Conservation (phyloP, 1,140 invertebrate genomes). For the Caenorhabditis latens region DNA sequence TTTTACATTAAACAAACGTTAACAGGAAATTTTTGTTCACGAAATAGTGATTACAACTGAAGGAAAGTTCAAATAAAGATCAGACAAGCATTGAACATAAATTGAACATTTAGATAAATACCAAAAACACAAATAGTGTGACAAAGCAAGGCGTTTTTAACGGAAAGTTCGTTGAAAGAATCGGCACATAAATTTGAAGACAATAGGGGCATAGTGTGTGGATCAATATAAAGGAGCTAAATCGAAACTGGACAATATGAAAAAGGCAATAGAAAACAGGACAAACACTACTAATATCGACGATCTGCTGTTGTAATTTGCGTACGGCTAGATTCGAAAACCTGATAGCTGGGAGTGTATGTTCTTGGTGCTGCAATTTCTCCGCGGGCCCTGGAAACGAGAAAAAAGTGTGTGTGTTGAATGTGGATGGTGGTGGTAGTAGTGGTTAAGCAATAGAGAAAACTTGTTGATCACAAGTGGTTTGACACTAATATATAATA, state of each 20-base stretch:
- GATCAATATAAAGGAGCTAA: background rate
- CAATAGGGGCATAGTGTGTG: slow-evolving; percentile 29
- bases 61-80: slow-evolving; percentile 27
- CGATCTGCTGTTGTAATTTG: slow-evolving; percentile 45
- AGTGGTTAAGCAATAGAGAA: background rate
- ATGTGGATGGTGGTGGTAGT: background rate
- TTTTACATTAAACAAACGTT: no score
- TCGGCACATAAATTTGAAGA: slow-evolving; percentile 5
- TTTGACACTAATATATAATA: slow-evolving; percentile 16
- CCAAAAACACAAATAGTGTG: background rate
- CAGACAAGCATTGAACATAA: slow-evolving; percentile 13
- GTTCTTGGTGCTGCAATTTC: slow-evolving; percentile 51
- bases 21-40: no score
- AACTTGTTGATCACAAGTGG: slow-evolving; percentile 40
- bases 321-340: slow-evolving; percentile 56
- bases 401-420: background rate
- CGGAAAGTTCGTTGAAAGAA: slow-evolving; percentile 47
- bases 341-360: slow-evolving; percentile 53
- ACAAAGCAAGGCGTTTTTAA: slow-evolving; percentile 4
- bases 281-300: slow-evolving; percentile 45
- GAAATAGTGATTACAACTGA: background rate
- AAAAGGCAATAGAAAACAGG: slow-evolving; percentile 18
- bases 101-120: slow-evolving; percentile 46
- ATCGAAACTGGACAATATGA: slow-evolving; percentile 1
- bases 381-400: slow-evolving; percentile 50